Percentiles rank a stretch among this genome's conserved stretches.
These are phyloP conservation scores for Melinopterus prodromus DNA, from an alignment of 2,888 invertebrate species.

Conservation along the genomic window DNA sequence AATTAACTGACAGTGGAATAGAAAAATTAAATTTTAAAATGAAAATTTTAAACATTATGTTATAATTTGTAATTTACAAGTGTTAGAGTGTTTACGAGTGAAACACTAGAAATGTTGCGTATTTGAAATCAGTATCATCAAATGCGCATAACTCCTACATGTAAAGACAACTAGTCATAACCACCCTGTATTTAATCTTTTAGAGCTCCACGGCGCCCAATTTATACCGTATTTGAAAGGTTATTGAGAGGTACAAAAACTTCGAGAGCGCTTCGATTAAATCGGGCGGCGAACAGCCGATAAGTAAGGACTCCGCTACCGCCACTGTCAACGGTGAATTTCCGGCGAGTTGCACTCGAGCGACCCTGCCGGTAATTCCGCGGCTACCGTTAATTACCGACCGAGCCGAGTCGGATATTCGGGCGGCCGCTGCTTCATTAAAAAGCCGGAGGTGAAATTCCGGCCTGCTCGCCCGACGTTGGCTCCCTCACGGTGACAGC, in stretches of 20 bases:
- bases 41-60: too few species aligned
- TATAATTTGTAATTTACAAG: too few species aligned
- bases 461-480: conserved; percentile 5
- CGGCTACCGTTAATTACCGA: conserved; percentile 41
- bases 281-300: not conserved
- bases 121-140: too few species aligned
- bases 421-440: conserved; percentile 9
- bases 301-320: not conserved
- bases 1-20: too few species aligned
- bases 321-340: not conserved
- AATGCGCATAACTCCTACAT: not conserved
- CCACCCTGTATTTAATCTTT: not conserved
- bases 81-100: too few species aligned
- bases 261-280: not conserved
- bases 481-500: conserved; percentile 7
- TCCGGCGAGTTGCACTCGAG: not conserved
- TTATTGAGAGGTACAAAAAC: not conserved
- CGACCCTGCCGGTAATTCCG: conserved; percentile 34
- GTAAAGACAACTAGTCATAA: not conserved
- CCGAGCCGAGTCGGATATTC: conserved; percentile 6
- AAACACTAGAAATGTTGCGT: too few species aligned
- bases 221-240: not conserved
- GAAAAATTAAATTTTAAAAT: too few species aligned
- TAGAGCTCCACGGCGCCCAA: not conserved
- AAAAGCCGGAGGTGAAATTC: conserved; percentile 11